Conservation (phyloP, 2,113 vertebrate genomes). For the Myodes glareolus region DNA sequence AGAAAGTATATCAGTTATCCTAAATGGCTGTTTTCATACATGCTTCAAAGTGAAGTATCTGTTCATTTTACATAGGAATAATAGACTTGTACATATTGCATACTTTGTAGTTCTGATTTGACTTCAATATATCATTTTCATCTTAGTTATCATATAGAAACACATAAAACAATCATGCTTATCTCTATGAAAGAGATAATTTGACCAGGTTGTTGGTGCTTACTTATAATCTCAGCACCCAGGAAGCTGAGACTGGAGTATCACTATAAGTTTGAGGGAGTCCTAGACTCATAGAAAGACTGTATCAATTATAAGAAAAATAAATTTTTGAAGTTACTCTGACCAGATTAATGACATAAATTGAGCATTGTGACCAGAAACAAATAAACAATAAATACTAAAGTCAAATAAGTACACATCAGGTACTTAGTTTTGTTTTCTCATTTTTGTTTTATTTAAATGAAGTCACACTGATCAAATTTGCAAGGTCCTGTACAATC, state of each 20-base stretch:
- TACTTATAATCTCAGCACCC: neutral
- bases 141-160: neutral
- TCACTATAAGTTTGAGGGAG: neutral
- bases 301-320: neutral
- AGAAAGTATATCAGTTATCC: neutral
- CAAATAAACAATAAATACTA: neutral
- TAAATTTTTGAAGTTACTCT: neutral
- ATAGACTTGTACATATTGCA: neutral
- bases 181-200: neutral
- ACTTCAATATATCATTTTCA: neutral
- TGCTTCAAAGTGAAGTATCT: neutral
- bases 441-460: neutral
- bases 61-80: neutral
- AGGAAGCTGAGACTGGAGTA: neutral
- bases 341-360: neutral
- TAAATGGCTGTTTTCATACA: neutral
- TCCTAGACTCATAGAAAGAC: neutral
- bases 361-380: neutral
- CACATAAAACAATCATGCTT: neutral
- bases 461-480: neutral
- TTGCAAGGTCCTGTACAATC: neutral
- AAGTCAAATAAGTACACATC: neutral
- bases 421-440: neutral
- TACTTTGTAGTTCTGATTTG: neutral
- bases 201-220: neutral